Percentiles rank a stretch among this genome's conserved stretches.
Conservation (phyloP, 2,888 invertebrate species). For the Lathronympha strigana region DNA sequence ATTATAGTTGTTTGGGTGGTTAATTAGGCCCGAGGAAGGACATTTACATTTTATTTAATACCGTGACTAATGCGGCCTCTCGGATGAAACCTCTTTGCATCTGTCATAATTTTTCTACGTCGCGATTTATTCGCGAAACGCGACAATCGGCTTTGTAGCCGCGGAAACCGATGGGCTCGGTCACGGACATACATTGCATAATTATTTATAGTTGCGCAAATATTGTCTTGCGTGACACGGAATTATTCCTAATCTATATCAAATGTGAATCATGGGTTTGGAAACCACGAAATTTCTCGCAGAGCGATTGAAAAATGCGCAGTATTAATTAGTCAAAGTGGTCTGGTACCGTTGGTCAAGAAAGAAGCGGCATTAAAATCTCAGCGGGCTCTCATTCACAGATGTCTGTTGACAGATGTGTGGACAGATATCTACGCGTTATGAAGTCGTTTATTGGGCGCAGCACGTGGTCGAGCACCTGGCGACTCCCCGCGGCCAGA, state of each 20-base stretch:
- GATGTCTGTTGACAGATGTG: constrained; percentile 63
- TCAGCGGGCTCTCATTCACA: constrained; percentile 65
- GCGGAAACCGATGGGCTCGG: constrained; percentile 55
- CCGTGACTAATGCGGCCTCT: constrained; percentile 72
- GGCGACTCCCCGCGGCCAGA: constrained; percentile 64
- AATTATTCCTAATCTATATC: constrained; percentile 59
- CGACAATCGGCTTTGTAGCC: constrained; percentile 74
- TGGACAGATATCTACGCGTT: constrained; percentile 56
- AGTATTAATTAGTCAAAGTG: constrained; percentile 55
- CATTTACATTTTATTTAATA: constrained; percentile 74
- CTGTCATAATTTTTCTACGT: constrained; percentile 84
- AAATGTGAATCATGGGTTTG: constrained; percentile 62
- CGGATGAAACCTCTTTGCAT: constrained; percentile 66
- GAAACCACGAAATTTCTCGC: constrained; percentile 59
- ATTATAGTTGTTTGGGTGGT: constrained; percentile 66
- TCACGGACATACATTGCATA: constrained; percentile 65
- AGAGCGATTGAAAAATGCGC: constrained; percentile 65
- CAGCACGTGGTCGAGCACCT: constrained; percentile 71
- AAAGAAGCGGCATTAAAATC: constrained; percentile 67
- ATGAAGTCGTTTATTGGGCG: constrained; percentile 57
- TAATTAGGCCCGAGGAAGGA: constrained; percentile 68
- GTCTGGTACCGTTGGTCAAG: constrained; percentile 64
- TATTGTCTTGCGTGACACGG: constrained; percentile 55
- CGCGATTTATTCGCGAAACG: constrained; percentile 77
- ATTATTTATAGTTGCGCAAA: constrained; percentile 68